phyloP scores from a whole-genome alignment of 2,113 vertebrate genomes.

The Vulpes ferrilata region DNA sequence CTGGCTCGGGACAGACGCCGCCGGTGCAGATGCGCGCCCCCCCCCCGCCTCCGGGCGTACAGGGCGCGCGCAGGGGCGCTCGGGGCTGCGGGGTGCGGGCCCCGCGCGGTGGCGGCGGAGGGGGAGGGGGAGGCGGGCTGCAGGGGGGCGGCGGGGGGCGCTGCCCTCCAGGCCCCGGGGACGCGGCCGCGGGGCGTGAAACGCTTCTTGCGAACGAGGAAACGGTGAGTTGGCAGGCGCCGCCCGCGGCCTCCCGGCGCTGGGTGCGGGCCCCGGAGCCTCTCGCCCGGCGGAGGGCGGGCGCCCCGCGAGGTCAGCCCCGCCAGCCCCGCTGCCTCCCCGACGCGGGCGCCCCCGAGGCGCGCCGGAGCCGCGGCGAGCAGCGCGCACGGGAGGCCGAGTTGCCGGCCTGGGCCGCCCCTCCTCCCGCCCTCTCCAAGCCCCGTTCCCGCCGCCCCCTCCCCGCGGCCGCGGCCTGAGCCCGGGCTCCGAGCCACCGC shows the following conservation, averaged over 20 bases:
- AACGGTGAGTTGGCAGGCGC: constrained; percentile 91
- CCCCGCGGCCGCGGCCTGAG: not conserved
- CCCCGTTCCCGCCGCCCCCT: not conserved
- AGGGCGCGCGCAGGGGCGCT: constrained; percentile 70
- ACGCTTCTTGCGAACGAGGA: constrained; percentile 86
- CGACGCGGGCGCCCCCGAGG: constrained; percentile 58
- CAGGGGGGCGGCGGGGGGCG: not conserved
- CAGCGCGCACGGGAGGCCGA: constrained; percentile 84
- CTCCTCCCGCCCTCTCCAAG: not conserved
- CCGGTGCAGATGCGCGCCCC: constrained; percentile 85
- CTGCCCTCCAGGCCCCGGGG: constrained; percentile 76
- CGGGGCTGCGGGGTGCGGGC: constrained; percentile 83
- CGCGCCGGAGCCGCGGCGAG: constrained; percentile 68
- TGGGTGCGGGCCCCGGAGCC: not conserved
- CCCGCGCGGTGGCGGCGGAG: constrained; percentile 34
- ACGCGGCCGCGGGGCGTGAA: constrained; percentile 82
- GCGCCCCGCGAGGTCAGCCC: constrained; percentile 22
- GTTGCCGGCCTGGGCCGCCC: constrained; percentile 65
- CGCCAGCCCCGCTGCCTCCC: not conserved
- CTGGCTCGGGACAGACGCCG: constrained; percentile 85
- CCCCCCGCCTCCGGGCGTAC: constrained; percentile 49
- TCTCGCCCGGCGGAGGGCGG: not conserved
- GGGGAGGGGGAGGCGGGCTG: not conserved
- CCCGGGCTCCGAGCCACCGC: not conserved
- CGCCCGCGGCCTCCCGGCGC: constrained; percentile 83